Base-by-base conservation (phyloP, 2,888 invertebrate genomes). In the Cryptocheilus praepositus region DNA sequence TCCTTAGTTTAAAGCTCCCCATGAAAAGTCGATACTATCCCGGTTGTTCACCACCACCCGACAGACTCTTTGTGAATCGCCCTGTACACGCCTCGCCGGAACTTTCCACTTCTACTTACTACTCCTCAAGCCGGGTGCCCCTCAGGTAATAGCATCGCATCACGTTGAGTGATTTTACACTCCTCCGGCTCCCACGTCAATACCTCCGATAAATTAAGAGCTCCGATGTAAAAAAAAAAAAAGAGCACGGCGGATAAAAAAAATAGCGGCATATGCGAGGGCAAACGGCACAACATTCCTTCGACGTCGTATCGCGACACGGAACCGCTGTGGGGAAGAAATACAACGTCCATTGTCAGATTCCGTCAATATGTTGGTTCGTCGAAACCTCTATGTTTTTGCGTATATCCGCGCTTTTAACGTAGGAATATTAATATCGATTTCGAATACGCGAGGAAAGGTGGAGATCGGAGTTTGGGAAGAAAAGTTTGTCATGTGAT, bases 151-250 rank as follows among this genome's bases (percentile, higher is more conserved):
- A 67, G 64, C 70, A 62, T 65, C 79, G 70, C 70, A 70, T 75
- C 70, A 67, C 64, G 59, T 68, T 73, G 76, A 79, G 77, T 79
- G 77, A 77, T 77, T 79, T 77, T 67, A 77, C 67, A 71, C 70
- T 73, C 67, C 69, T 66, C 66, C 79, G 64, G 52, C 65, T 67
- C 64, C 61, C 66, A 28, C 66, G 71, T 64, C 71, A 71, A 71
- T 67, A 61, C 52, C 62, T 56, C 43, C 73, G 66, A 76, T 77
- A 76, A 77, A 79, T 76, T 79, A 79, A 76, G 65, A 70, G 65
- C 64, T 66, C 52, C 43, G 36, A 36, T 5, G 36, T 36, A 11
- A 36, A 36, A 11, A 36, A 36, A 36, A 36, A 36, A 36, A 36
- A 36, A 11, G 4, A 36, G 36, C 1, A 11, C 36, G 36, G 7